Percentiles rank a stretch among this genome's conserved stretches.
Conservation (phyloP, 2,797 vertebrate genomes). For the Sebastes oblongus region DNA sequence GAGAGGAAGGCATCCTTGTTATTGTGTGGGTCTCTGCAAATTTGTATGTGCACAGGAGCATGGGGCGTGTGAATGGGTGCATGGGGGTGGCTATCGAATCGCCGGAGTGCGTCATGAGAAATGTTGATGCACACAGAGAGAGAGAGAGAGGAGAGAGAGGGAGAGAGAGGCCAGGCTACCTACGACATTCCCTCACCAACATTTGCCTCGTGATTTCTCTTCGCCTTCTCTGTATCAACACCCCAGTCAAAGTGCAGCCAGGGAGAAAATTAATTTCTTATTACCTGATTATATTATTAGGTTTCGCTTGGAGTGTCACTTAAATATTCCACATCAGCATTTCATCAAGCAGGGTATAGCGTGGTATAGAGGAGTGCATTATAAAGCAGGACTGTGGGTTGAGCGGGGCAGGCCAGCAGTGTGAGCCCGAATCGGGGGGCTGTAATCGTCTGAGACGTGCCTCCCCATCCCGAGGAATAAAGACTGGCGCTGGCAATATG, state of each 20-base stretch:
- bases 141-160: neutral
- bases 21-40: slow-evolving; percentile 44
- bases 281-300: slow-evolving; percentile 82
- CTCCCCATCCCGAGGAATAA: slow-evolving; percentile 67
- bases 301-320: slow-evolving; percentile 70
- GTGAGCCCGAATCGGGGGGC: slow-evolving; percentile 40
- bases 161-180: slow-evolving; percentile 15
- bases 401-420: slow-evolving; percentile 24
- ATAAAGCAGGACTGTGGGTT: slow-evolving; percentile 30
- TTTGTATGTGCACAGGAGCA: slow-evolving; percentile 49
- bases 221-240: slow-evolving; percentile 73
- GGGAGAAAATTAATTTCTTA: slow-evolving; percentile 86
- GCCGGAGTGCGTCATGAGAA: slow-evolving; percentile 59
- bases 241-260: slow-evolving; percentile 83
- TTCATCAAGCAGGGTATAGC: slow-evolving; percentile 63
- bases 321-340: slow-evolving; percentile 77
- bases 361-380: slow-evolving; percentile 31
- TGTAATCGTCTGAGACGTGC: slow-evolving; percentile 69
- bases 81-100: slow-evolving; percentile 44
- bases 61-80: slow-evolving; percentile 15
- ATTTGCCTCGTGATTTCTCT: slow-evolving; percentile 52
- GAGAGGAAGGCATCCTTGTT: slow-evolving; percentile 32
- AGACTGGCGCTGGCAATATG: slow-evolving; percentile 76
- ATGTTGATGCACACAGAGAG: slow-evolving; percentile 25
- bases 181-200: slow-evolving; percentile 40